These are phyloP conservation scores for Hyalella azteca DNA, from an alignment of 2,888 invertebrate genomes.

Conservation along the genomic window DNA sequence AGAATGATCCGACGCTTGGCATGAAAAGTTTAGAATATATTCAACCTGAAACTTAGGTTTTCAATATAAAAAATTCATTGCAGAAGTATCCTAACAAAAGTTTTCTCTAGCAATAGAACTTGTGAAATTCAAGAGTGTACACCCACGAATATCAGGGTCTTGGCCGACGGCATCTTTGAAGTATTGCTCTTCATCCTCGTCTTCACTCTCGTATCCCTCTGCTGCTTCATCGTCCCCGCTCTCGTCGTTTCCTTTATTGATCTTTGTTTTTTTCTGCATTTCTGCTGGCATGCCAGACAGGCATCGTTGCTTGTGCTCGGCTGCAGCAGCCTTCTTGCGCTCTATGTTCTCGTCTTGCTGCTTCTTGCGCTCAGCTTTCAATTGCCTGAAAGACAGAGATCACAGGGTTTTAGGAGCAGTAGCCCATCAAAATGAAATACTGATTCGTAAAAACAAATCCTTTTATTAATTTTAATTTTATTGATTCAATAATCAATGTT, in stretches of 20 bases:
- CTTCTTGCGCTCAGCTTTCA: neutral
- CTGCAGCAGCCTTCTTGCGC: neutral
- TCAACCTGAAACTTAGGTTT: too few species aligned
- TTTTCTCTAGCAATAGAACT: too few species aligned
- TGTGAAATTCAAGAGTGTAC: too few species aligned
- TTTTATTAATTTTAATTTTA: too few species aligned
- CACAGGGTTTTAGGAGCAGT: too few species aligned
- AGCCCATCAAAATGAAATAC: too few species aligned
- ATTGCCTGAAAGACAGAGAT: neutral
- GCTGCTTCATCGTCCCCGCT: neutral
- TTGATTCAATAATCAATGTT: too few species aligned
- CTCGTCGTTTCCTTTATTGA: neutral
- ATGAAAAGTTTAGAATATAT: too few species aligned
- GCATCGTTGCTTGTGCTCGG: slow-evolving; percentile 15
- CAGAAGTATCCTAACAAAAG: too few species aligned
- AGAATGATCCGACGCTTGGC: too few species aligned
- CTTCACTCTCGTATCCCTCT: neutral
- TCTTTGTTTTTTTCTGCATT: slow-evolving; percentile 25
- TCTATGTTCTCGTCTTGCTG: neutral
- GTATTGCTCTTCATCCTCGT: slow-evolving; percentile 33
- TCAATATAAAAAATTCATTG: too few species aligned
- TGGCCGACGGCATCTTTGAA: slow-evolving; percentile 25
- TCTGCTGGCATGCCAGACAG: slow-evolving; percentile 1
- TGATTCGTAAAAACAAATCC: too few species aligned
- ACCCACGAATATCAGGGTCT: neutral